Evolutionary conservation across 2,888 invertebrate species (phyloP), one percentile per base, ranked within the genome.

Genomic region (Lasioglossum morio): DNA sequence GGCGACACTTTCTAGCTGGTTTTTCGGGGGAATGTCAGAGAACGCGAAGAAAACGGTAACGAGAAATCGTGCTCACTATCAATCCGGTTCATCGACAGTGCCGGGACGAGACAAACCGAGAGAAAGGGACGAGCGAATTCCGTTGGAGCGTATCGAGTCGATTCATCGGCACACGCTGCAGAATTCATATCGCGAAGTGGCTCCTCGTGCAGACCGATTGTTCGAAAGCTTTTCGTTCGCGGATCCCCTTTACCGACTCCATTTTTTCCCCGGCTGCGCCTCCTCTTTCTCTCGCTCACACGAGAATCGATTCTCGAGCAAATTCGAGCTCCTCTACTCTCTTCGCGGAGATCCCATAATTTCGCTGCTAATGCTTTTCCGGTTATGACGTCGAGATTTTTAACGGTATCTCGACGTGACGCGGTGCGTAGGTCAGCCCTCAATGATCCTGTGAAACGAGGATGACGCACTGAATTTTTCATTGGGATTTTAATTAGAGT

Each of bases 171-270:
- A 79, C 88, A 91, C 91, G 82, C 80, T 91, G 93, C 92, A 92
- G 89, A 92, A 93, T 92, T 93, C 92, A 92, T 93, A 92, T 91
- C 89, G 89, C 87, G 82, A 85, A 90, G 86, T 90, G 82, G 79
- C 82, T 79, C 80, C 66, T 84, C 85, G 23, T 76, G 30, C 37
- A 53, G 37, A 60, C 60, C 85, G 79, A 84, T 85, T 74, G 85
- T 80, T 79, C 76, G 23, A 60, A 46, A 53, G 43, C 76, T 77
- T 72, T 57, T 30, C 60, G 73, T 63, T 53, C 69, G 19, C 14
- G 37, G 8, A 53, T 76, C 74, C 69, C 12, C 46, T 40, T 27
- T 73, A 77, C 14, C 40, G 34, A n/a, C 60, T 43, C 27, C 7
- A 30, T 19, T 60, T 74, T 43, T 86, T 76, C 2, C 53, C 10